Percentiles rank a stretch among this genome's conserved stretches.
These are phyloP conservation scores for Campoletis sonorensis DNA, from an alignment of 1,140 invertebrate species.

Conservation along the genomic window DNA sequence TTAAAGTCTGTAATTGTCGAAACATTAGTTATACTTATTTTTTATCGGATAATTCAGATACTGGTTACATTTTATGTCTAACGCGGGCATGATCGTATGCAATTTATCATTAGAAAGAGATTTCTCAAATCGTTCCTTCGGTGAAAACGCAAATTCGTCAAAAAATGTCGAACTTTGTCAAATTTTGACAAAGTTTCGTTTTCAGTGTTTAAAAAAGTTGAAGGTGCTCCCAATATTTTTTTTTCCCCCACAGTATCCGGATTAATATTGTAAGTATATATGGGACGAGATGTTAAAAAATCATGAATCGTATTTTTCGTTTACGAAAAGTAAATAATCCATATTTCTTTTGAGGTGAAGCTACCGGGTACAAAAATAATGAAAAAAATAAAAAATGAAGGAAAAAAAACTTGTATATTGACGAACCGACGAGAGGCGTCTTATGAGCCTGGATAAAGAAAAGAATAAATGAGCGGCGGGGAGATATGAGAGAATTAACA, in stretches of 20 bases:
- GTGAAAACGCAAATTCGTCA: too few relatives aligned
- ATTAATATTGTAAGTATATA: neutral
- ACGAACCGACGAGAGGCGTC: slow-evolving; percentile 22
- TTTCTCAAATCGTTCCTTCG: too few relatives aligned
- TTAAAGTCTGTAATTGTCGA: neutral
- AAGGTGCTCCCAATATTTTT: neutral
- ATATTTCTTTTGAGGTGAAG: slow-evolving; percentile 1
- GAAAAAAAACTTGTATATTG: neutral
- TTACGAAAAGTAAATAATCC: slow-evolving; percentile 28
- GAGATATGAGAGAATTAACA: slow-evolving; percentile 9
- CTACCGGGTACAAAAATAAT: neutral
- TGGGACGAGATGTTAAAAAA: neutral
- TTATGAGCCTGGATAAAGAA: slow-evolving; percentile 9
- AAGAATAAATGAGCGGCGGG: neutral
- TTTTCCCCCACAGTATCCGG: neutral
- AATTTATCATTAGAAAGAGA: too few relatives aligned
- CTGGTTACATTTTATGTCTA: too few relatives aligned
- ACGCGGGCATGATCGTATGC: too few relatives aligned
- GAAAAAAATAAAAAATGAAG: too few relatives aligned
- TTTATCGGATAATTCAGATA: too few relatives aligned
- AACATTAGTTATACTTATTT: neutral
- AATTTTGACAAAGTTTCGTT: too few relatives aligned
- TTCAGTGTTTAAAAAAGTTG: too few relatives aligned
- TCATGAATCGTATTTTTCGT: neutral
- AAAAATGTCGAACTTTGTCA: too few relatives aligned